Base-by-base conservation (phyloP, 2,888 invertebrate species). In the Pogonocherus hispidulus region DNA sequence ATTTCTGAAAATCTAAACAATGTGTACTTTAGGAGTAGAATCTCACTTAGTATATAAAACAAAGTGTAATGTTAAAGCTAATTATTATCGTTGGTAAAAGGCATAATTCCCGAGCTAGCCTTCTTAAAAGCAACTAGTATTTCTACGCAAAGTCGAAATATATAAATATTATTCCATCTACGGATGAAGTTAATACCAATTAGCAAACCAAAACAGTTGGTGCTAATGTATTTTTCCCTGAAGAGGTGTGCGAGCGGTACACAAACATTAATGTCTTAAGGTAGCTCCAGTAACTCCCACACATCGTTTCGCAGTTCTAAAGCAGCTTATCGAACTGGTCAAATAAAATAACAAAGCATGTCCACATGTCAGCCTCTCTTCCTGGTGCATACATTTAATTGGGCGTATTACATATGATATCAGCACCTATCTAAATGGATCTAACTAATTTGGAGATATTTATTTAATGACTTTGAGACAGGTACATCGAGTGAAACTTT, bases 391-490 rank as follows among this genome's bases (percentile, higher is more conserved):
- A 41, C 41, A 14, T 41, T 41, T 41, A n/a, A n/a, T 41, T 41
- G n/a, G 41, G 1, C 41, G 41, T 41, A 16, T n/a, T 41, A n/a
- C 41, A 41, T 41, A 41, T 27, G 4, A 27, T 41, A 41, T 41
- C 41, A 16, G 41, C n/a, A 41, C 14, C n/a, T 41, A 41, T 41
- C 41, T 41, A 41, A 41, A 41, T 41, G 41, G 41, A 41, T 41
- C 41, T 16, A 14, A 14, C 41, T 41, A 41, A 41, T 41, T 41
- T 41, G n/a, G n/a, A 41, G 41, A 41, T 41, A 41, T 41, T 41
- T 41, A 41, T 41, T 41, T 41, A 41, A 41, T 41, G 41, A 41
- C n/a, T n/a, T 41, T 41, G 14, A 41, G 41, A 41, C 14, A 41
- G 41, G n/a, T 41, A 41, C 41, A 41, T 5, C 8, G 27, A 27